Conservation (phyloP, 1,140 invertebrate species). For the Drosophila bocqueti region DNA sequence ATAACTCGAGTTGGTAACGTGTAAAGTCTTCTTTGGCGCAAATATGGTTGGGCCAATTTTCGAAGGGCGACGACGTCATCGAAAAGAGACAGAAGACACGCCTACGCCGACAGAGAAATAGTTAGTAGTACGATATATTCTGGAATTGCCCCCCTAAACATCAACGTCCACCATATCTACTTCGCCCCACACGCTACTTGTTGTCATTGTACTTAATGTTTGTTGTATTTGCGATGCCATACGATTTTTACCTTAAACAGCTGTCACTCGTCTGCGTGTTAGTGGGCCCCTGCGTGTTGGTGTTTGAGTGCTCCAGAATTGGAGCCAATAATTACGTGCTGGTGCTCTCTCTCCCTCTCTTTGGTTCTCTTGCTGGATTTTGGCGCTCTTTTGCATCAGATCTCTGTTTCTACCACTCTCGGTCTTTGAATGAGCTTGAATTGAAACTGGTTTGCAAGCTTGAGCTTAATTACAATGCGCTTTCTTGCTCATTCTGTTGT, state of each 20-base stretch:
- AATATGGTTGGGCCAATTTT: constrained; percentile 6
- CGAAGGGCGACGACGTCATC: constrained; percentile 10
- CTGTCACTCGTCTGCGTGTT: constrained; percentile 62
- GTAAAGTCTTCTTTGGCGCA: background rate
- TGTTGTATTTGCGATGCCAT: constrained; percentile 39
- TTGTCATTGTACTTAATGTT: constrained; percentile 56
- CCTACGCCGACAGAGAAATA: constrained; percentile 12
- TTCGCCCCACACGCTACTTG: constrained; percentile 49
- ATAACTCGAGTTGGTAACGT: background rate
- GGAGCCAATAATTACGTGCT: constrained; percentile 54
- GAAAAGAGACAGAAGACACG: constrained; percentile 14
- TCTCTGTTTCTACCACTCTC: constrained; percentile 8
- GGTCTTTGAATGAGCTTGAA: constrained; percentile 39
- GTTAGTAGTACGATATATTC: constrained; percentile 7
- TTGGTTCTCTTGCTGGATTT: constrained; percentile 9
- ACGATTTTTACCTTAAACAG: constrained; percentile 74
- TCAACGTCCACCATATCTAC: background rate
- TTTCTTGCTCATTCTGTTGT: constrained; percentile 55
- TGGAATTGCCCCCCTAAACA: constrained; percentile 1
- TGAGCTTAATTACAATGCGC: constrained; percentile 78
- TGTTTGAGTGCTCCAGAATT: constrained; percentile 56
- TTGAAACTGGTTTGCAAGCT: constrained; percentile 73
- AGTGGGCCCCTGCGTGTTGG: constrained; percentile 8
- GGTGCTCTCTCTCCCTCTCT: constrained; percentile 21
- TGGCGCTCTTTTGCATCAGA: constrained; percentile 9